Percentiles rank a stretch among this genome's conserved stretches.
Conservation (phyloP, 2,113 vertebrate genomes). For the Larimichthys crocea region DNA sequence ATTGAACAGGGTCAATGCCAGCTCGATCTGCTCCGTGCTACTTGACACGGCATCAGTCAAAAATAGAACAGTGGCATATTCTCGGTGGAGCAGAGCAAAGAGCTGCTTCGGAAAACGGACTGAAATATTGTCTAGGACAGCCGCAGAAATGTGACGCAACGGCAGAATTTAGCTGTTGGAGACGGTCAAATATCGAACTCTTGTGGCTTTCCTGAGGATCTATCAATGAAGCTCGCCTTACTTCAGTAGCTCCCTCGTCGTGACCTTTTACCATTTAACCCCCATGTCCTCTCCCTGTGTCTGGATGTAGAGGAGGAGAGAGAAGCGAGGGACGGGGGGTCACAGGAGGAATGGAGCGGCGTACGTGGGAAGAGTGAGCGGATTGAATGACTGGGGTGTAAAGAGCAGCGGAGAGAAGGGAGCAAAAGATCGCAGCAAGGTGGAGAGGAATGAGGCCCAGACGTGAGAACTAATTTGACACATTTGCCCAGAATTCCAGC, state of each 20-base stretch:
- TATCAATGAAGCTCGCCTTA: not conserved
- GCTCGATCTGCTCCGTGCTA: too few species aligned
- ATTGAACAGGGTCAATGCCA: too few species aligned
- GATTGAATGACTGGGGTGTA: slow-evolving; percentile 62
- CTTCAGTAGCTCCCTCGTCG: not conserved
- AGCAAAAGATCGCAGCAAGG: slow-evolving; percentile 69
- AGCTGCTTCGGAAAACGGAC: too few species aligned
- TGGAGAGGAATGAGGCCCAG: slow-evolving; percentile 75
- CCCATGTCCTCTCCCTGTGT: not conserved
- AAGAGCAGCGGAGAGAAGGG: slow-evolving; percentile 54
- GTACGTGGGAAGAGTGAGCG: slow-evolving; percentile 55
- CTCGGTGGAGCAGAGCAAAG: too few species aligned
- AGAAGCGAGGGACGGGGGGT: slow-evolving; percentile 51
- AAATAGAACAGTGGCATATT: too few species aligned
- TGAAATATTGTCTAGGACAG: too few species aligned
- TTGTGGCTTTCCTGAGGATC: slow-evolving; percentile 1
- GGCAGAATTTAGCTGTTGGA: not conserved
- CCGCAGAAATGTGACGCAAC: too few species aligned
- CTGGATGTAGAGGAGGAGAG: slow-evolving; percentile 33
- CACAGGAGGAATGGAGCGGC: slow-evolving; percentile 55
- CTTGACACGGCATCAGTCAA: too few species aligned
- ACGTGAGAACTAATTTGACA: slow-evolving; percentile 86
- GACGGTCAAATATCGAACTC: not conserved
- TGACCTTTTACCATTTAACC: slow-evolving; percentile 23
- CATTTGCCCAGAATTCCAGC: slow-evolving; percentile 81